Conservation (phyloP, 2,797 vertebrate species). For the Prionace glauca region DNA sequence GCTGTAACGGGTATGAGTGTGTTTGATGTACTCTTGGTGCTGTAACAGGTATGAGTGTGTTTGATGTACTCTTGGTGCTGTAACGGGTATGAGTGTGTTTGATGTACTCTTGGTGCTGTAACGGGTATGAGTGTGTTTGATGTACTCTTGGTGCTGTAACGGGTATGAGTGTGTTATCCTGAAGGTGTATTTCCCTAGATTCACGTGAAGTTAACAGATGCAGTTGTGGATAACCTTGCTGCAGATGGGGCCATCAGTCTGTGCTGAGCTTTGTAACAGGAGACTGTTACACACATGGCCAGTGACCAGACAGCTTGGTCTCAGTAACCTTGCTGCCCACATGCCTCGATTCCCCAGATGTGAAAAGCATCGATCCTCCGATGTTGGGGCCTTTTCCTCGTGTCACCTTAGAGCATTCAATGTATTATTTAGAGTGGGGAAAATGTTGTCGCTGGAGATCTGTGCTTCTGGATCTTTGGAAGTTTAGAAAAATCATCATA, state of each 20-base stretch:
- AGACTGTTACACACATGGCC: not conserved
- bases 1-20: no score
- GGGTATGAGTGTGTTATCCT: not conserved
- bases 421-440: not conserved
- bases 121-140: not conserved
- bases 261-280: not conserved
- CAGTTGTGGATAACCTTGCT: not conserved
- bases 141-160: not conserved
- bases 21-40: not conserved
- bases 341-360: not conserved
- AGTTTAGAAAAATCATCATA: no score
- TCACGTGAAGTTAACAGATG: no score
- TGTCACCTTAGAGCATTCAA: not conserved
- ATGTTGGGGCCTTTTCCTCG: not conserved
- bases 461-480: not conserved
- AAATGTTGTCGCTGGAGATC: not conserved
- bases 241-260: not conserved
- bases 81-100: not conserved
- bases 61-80: not conserved
- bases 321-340: no score
- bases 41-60: not conserved
- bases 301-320: not conserved
- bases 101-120: not conserved
- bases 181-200: not conserved
- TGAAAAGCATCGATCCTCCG: not conserved